Evolutionary conservation across 2,888 invertebrate genomes (phyloP).

Genomic region (Lamellibrachia columna): DNA sequence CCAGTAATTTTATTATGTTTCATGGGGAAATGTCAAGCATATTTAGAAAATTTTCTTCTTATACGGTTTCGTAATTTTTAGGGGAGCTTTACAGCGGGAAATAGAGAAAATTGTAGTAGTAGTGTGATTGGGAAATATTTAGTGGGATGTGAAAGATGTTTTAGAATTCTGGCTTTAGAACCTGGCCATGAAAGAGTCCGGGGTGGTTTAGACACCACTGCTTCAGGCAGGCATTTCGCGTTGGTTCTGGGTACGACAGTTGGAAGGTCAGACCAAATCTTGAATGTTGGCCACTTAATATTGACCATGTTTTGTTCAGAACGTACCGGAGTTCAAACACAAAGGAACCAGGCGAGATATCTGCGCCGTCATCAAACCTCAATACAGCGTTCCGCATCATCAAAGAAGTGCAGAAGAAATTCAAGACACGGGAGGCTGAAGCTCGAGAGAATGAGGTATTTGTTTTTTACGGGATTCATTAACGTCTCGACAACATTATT

Average conservation of each 20-base stretch:
- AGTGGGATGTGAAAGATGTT: too few species aligned
- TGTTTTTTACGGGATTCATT: background rate
- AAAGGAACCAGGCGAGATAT: conserved; percentile 96
- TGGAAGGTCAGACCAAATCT: background rate
- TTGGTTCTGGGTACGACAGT: background rate
- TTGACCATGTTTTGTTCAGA: conserved; percentile 50
- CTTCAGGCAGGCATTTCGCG: too few species aligned
- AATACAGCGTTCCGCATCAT: conserved; percentile 97
- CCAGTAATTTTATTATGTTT: too few species aligned
- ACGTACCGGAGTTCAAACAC: conserved; percentile 97
- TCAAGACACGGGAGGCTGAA: conserved; percentile 97
- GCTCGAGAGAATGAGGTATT: conserved; percentile 92
- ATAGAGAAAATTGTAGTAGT: too few species aligned
- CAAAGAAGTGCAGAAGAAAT: conserved; percentile 98
- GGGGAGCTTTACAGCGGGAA: too few species aligned
- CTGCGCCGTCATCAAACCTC: conserved; percentile 92
- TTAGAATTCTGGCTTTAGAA: too few species aligned
- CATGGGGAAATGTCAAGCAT: too few species aligned
- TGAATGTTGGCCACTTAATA: background rate
- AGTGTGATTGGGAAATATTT: too few species aligned
- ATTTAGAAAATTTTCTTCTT: too few species aligned
- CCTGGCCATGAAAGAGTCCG: too few species aligned
- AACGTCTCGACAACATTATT: background rate
- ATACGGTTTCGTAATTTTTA: too few species aligned
- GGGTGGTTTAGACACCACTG: too few species aligned